Conservation (phyloP, 2,113 vertebrate genomes). For the Microtus richardsoni region DNA sequence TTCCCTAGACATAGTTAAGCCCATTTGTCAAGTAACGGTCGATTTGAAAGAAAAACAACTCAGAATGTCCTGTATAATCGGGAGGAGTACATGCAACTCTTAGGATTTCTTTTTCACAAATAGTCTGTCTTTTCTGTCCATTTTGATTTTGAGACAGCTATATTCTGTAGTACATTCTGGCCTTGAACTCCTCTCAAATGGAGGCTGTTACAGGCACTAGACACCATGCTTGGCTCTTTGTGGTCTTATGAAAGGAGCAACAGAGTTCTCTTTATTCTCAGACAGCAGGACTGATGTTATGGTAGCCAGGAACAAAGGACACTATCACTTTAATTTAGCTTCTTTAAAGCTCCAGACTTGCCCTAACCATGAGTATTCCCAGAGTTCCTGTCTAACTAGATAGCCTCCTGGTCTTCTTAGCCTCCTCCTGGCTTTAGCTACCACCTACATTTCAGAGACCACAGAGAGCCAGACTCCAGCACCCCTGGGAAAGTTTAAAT, state of each 20-base stretch:
- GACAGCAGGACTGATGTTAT: neutral
- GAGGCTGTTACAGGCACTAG: neutral
- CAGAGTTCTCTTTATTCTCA: conserved; percentile 26
- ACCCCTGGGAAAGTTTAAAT: neutral
- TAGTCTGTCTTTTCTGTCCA: neutral
- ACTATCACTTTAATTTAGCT: neutral
- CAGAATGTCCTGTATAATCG: neutral
- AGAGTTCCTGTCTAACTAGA: neutral
- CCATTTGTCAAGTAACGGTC: conserved; percentile 43
- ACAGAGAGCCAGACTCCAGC: neutral
- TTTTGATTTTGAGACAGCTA: neutral
- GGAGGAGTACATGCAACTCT: neutral
- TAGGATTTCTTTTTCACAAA: neutral
- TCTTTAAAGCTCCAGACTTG: neutral
- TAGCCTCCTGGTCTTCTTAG: neutral
- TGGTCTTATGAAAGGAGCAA: conserved; percentile 7
- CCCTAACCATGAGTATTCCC: neutral
- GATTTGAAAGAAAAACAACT: conserved; percentile 57
- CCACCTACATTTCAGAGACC: neutral
- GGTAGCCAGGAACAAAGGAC: neutral
- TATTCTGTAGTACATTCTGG: neutral
- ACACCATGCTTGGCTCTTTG: neutral
- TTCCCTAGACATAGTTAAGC: neutral
- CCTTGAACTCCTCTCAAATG: neutral
- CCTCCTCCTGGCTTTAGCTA: neutral